Conservation (phyloP, 2,113 vertebrate species). For the Sinocyclocheilus anshuiensis region DNA sequence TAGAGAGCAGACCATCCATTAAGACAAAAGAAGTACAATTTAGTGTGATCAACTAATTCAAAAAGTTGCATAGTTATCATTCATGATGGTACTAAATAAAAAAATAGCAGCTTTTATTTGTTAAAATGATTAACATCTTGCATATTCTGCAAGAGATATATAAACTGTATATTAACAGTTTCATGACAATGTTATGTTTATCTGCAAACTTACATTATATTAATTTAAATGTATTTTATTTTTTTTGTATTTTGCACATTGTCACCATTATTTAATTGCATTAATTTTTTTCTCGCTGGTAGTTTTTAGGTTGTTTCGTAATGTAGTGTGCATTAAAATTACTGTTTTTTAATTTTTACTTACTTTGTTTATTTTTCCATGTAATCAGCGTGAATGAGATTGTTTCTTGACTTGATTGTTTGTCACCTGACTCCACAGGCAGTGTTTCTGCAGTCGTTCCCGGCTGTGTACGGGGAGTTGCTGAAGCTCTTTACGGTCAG, state of each 20-base stretch:
- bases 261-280: background rate
- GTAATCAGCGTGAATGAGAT: background rate
- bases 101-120: too few relatives aligned
- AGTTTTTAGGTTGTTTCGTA: background rate
- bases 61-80: too few relatives aligned
- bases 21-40: too few relatives aligned
- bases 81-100: too few relatives aligned
- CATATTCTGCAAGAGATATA: too few relatives aligned
- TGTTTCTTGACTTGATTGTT: background rate
- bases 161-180: too few relatives aligned
- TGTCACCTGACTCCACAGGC: slow-evolving; percentile 73
- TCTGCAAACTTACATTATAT: too few relatives aligned
- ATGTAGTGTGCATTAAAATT: background rate
- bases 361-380: background rate
- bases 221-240: too few relatives aligned
- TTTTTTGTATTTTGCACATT: background rate
- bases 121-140: too few relatives aligned
- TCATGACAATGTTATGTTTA: too few relatives aligned
- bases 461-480: slow-evolving; percentile 89
- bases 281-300: background rate
- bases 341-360: background rate
- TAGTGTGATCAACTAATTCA: too few relatives aligned
- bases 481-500: slow-evolving; percentile 93
- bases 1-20: slow-evolving; percentile 53
- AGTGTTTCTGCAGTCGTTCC: slow-evolving; percentile 94